phyloP scores from a whole-genome alignment of 1,140 invertebrate genomes.

The Trigoniulus corallinus region DNA sequence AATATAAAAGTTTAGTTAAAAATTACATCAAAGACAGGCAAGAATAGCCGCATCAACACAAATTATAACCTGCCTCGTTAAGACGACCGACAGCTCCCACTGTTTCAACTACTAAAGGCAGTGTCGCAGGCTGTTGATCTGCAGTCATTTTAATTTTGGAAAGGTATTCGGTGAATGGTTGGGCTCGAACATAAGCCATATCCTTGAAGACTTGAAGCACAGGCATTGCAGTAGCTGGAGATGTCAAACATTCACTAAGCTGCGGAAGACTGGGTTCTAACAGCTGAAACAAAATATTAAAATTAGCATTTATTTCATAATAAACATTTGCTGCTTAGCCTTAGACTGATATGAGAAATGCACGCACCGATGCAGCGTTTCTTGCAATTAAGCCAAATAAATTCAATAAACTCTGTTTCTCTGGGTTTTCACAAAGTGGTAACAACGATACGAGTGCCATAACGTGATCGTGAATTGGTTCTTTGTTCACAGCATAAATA shows the following conservation, averaged over 20 bases:
- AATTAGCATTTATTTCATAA: background rate
- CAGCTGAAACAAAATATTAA: constrained; percentile 26
- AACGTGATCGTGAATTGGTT: constrained; percentile 65
- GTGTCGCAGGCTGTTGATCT: constrained; percentile 43
- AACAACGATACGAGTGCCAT: constrained; percentile 62
- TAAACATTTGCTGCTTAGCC: no score
- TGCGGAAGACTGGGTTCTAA: constrained; percentile 58
- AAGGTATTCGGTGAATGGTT: constrained; percentile 46
- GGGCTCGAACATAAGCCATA: constrained; percentile 46
- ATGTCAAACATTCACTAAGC: constrained; percentile 49
- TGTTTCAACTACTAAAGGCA: constrained; percentile 29
- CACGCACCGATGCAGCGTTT: constrained; percentile 53
- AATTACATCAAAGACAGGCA: background rate
- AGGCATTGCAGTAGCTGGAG: constrained; percentile 34
- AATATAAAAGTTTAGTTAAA: background rate
- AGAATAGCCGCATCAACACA: background rate
- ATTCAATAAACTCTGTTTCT: constrained; percentile 62
- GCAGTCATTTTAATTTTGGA: constrained; percentile 45
- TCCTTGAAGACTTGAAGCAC: constrained; percentile 60
- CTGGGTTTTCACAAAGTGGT: constrained; percentile 59
- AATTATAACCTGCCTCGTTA: constrained; percentile 18
- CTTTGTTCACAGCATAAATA: constrained; percentile 67
- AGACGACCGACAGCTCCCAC: constrained; percentile 26
- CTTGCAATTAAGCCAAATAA: constrained; percentile 64
- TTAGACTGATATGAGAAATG: no score